A percentile compares a stretch with the other conserved stretches of the same genome.
Conservation (phyloP, 2,113 vertebrate genomes). For the Cynopterus brachyotis region DNA sequence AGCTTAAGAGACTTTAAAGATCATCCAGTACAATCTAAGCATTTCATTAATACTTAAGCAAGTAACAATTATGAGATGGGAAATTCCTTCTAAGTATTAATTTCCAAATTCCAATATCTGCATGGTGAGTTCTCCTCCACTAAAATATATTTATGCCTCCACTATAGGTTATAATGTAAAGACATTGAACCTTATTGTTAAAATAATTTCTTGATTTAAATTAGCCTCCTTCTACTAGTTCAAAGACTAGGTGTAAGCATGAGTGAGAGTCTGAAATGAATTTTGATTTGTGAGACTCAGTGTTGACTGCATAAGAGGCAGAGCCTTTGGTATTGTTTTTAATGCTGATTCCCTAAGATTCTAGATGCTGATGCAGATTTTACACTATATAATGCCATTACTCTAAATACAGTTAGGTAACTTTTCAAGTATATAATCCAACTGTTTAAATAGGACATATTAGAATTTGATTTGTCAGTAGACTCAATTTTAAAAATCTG, state of each 20-base stretch:
- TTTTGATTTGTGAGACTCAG: not conserved
- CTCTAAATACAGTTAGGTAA: not conserved
- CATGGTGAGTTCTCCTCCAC: not conserved
- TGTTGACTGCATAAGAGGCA: not conserved
- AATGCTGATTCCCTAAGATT: not conserved
- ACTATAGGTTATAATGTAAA: not conserved
- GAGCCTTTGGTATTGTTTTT: not conserved
- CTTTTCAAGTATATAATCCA: not conserved
- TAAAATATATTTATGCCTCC: not conserved
- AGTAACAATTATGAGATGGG: not conserved
- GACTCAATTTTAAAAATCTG: not conserved
- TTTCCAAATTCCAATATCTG: not conserved
- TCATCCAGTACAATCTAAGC: not conserved
- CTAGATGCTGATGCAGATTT: not conserved
- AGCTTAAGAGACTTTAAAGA: not conserved
- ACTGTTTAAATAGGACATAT: not conserved
- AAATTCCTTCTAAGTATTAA: not conserved
- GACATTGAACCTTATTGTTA: not conserved
- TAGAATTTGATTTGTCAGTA: not conserved
- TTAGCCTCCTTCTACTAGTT: not conserved
- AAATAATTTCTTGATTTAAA: not conserved
- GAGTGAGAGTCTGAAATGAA: not conserved
- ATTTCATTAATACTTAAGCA: not conserved
- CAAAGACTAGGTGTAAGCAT: not conserved
- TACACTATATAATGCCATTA: not conserved